Evolutionary conservation across 2,888 invertebrate genomes (phyloP).

Genomic region (Calliopum simillimum): DNA sequence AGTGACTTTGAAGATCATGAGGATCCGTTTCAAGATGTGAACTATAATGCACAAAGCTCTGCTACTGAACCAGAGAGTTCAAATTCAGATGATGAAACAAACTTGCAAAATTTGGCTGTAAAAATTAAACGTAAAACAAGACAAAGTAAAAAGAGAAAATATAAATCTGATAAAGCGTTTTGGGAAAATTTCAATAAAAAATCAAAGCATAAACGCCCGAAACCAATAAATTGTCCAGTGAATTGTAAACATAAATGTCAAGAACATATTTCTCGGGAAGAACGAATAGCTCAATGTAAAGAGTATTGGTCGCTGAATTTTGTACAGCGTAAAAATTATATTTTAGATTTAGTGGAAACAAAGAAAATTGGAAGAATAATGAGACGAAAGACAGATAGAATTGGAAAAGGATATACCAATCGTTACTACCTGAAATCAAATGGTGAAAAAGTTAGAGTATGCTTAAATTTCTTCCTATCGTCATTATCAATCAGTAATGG

Average conservation of each 20-base stretch:
- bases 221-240: constrained; percentile 39
- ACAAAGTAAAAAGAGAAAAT: too few species aligned
- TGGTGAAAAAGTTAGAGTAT: constrained; percentile 38
- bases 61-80: background rate
- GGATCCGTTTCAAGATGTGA: background rate
- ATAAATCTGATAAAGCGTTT: background rate
- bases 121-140: too few species aligned
- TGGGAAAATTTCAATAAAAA: constrained; percentile 5
- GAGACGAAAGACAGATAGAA: constrained; percentile 33
- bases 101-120: background rate
- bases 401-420: constrained; percentile 39
- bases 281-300: constrained; percentile 39
- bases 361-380: constrained; percentile 40
- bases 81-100: background rate
- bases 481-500: constrained; percentile 42
- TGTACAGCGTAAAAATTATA: constrained; percentile 40
- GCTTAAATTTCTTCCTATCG: constrained; percentile 45
- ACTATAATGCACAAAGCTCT: constrained; percentile 18
- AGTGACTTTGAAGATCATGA: constrained; percentile 31
- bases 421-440: constrained; percentile 41
- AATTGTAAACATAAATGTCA: constrained; percentile 45
- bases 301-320: constrained; percentile 43
- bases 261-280: constrained; percentile 39
- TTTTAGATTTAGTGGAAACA: constrained; percentile 39
- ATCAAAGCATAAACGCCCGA: constrained; percentile 31